These are phyloP conservation scores for Strigamia transsilvanica DNA, from an alignment of 2,888 invertebrate species.

Conservation along the genomic window DNA sequence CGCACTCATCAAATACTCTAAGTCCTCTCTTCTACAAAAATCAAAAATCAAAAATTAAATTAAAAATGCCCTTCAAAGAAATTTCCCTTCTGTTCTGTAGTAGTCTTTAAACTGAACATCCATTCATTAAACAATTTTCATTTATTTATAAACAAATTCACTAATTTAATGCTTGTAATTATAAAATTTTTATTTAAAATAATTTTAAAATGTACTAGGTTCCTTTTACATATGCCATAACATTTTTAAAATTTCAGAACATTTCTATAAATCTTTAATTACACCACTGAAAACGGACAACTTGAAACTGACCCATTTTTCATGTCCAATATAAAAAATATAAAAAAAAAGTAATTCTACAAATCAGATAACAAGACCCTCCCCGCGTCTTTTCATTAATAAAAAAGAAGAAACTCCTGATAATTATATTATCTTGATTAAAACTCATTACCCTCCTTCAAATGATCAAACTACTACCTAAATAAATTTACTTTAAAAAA, in stretches of 20 bases:
- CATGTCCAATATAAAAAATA: not conserved
- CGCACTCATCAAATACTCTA: not conserved
- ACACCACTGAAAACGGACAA: not conserved
- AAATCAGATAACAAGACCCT: constrained; percentile 12
- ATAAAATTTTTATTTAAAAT: not conserved
- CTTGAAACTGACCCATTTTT: constrained; percentile 20
- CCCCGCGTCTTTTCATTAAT: not conserved
- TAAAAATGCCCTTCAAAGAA: not conserved
- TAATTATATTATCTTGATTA: constrained; percentile 39
- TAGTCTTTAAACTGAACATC: no score
- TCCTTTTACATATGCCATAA: not conserved
- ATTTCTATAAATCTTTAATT: not conserved
- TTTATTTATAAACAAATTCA: constrained; percentile 5
- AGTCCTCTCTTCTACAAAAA: not conserved
- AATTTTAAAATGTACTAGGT: not conserved
- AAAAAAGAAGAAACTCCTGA: not conserved
- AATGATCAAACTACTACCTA: not conserved
- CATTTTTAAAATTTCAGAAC: not conserved
- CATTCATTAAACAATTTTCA: not conserved
- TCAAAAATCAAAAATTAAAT: constrained; percentile 27
- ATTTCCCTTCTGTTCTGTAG: no score
- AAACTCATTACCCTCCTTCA: constrained; percentile 5
- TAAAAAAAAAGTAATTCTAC: constrained; percentile 24
- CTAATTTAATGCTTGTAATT: not conserved
- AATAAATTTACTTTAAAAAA: not conserved